These are phyloP conservation scores for Microcebus griseorufus DNA, from an alignment of 2,113 vertebrate species.

Conservation along the genomic window DNA sequence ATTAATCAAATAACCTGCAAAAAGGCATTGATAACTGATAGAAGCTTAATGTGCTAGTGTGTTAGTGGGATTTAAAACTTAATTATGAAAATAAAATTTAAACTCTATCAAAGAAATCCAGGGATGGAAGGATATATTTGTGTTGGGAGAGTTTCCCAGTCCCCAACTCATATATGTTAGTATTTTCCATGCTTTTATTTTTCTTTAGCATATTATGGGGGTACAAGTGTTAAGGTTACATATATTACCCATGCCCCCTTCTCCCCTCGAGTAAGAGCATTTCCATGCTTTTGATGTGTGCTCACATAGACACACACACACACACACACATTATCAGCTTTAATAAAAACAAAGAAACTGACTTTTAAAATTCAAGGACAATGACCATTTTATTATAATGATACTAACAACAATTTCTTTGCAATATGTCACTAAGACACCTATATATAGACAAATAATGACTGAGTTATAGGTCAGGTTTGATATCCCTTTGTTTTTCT, in stretches of 20 bases:
- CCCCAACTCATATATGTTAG: not conserved
- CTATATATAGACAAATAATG: slow-evolving; percentile 11
- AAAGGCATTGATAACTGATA: slow-evolving; percentile 25
- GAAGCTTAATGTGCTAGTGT: not conserved
- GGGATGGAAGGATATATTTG: not conserved
- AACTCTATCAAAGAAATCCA: not conserved
- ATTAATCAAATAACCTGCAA: not conserved
- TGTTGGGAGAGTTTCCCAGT: not conserved
- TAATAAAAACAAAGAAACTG: not conserved
- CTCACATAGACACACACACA: not conserved
- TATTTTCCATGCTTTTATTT: not conserved
- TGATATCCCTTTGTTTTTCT: not conserved
- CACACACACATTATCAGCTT: not conserved
- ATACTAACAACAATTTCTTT: slow-evolving; percentile 22
- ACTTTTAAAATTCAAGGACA: not conserved
- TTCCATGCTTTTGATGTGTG: not conserved
- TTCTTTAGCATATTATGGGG: no score
- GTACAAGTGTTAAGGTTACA: no score
- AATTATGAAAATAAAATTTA: not conserved
- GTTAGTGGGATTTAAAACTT: slow-evolving; percentile 26
- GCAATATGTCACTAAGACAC: not conserved
- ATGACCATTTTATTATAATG: not conserved
- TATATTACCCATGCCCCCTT: no score
- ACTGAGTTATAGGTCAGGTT: not conserved
- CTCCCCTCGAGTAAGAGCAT: no score